Conservation (phyloP, 1,140 invertebrate species). For the Harpegnathos saltator region DNA sequence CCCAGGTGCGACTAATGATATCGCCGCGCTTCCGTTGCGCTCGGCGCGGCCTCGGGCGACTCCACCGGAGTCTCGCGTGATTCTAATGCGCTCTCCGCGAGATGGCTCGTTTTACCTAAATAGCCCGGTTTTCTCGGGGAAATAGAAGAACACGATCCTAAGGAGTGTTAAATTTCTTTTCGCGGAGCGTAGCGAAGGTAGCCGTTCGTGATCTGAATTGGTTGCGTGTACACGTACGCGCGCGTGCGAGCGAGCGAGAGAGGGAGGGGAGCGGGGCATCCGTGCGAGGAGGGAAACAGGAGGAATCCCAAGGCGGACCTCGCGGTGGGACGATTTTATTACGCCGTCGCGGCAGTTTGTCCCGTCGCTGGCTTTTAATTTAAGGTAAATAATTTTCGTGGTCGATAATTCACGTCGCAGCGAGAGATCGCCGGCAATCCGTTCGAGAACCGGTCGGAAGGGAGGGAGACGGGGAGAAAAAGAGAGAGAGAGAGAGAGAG, state of each 20-base stretch:
- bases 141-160: constrained; percentile 11
- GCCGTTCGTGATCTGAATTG: constrained; percentile 24
- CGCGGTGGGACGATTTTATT: no score
- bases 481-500: no score
- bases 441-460: background rate
- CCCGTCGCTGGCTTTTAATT: background rate
- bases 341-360: no score
- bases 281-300: background rate
- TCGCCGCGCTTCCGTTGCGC: constrained; percentile 27
- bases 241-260: background rate
- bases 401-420: constrained; percentile 8
- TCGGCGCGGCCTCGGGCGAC: constrained; percentile 5
- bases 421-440: no score
- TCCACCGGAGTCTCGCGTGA: constrained; percentile 41
- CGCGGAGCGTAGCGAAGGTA: constrained; percentile 2
- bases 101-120: constrained; percentile 29
- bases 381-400: constrained; percentile 17
- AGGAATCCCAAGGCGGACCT: background rate
- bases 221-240: background rate
- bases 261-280: background rate
- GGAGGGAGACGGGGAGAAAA: no score
- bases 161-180: constrained; percentile 42
- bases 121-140: constrained; percentile 29
- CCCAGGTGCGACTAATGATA: constrained; percentile 48
- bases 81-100: constrained; percentile 36